Base-by-base conservation (phyloP, 2,888 invertebrate species). In the Apotomis turbidana region DNA sequence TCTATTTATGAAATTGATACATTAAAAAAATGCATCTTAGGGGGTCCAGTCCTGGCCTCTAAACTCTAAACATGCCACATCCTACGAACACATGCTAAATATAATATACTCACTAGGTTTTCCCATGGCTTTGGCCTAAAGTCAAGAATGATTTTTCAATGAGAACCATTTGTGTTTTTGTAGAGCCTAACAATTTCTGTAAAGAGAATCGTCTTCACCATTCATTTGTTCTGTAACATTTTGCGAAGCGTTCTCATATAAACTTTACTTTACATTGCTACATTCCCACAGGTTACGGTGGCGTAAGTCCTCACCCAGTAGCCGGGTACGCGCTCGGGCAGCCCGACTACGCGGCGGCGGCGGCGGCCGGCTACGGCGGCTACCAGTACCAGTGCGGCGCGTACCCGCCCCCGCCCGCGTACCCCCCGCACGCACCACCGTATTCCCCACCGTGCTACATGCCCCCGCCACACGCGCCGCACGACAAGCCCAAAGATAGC, bases 391-490 rank as follows among this genome's bases (percentile, higher is more conserved):
- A 93, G 78, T 93, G 93, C 78, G 93, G 93, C 15, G 92, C 93
- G n/a, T 96, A 96, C 92, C 96, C 96, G 61, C 94, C 91, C 46
- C 94, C 90, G 15, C 90, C 93, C 57, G 85, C 93, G 68, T 96
- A 96, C 88, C 95, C 95, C 0, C 94, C 94, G 52, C 96, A 96
- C 81, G 96, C 96, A 66, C 95, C 96, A 61, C 95, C 96, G 69
- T 96, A 96, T 88, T 95, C 96, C 68, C 96, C 96, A 68, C 97
- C 97, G 84, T 97, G 97, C 91, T 97, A 97, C 84, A 97, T 97
- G 97, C 97, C 97, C 74, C 97, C 97, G 73, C 97, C 97, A 52
- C 97, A 97, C 85, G 96, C 96, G 77, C 96, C 96, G 74, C 97
- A 96, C 89, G 96, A 97, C 93, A 97, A 96, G 84, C 94, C 95